Evolutionary conservation across 2,888 invertebrate genomes (phyloP).

Genomic region (Rhamnusium bicolor): DNA sequence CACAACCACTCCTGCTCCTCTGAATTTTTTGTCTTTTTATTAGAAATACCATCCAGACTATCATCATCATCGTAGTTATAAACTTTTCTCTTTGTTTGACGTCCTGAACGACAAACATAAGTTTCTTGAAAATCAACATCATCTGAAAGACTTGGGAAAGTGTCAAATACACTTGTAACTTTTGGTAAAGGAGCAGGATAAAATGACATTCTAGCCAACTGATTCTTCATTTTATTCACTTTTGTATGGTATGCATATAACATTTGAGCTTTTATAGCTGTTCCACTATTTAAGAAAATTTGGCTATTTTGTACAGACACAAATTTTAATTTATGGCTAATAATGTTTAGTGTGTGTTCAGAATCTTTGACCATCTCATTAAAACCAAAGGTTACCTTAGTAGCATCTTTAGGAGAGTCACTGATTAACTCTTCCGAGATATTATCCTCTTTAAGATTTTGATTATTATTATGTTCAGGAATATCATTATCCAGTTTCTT

Average conservation of each 20-base stretch:
- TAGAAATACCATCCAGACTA: slow-evolving; percentile 16
- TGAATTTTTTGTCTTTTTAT: slow-evolving; percentile 37
- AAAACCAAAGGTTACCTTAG: slow-evolving; percentile 44
- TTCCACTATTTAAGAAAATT: slow-evolving; percentile 41
- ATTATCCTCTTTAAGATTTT: slow-evolving; percentile 12
- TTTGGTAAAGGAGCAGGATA: slow-evolving; percentile 33
- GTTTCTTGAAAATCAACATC: slow-evolving; percentile 33
- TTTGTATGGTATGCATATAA: slow-evolving; percentile 43
- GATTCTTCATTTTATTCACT: slow-evolving; percentile 29
- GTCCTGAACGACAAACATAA: slow-evolving; percentile 40
- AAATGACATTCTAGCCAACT: slow-evolving; percentile 39
- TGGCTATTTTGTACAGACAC: slow-evolving; percentile 47
- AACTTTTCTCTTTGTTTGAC: slow-evolving; percentile 40
- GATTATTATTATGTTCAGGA: slow-evolving; percentile 16
- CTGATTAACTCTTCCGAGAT: slow-evolving; percentile 5
- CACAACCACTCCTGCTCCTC: slow-evolving; percentile 38
- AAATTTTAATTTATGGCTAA: slow-evolving; percentile 40
- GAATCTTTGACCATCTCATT: slow-evolving; percentile 49
- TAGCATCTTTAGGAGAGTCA: slow-evolving; percentile 37
- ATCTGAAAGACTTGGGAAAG: slow-evolving; percentile 1
- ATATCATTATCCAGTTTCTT: neutral
- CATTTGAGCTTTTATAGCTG: slow-evolving; percentile 34
- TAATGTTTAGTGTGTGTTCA: slow-evolving; percentile 37
- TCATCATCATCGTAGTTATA: slow-evolving; percentile 42
- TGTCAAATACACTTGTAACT: slow-evolving; percentile 14